These are phyloP conservation scores for Pachliopta kotzebuea DNA, from an alignment of 2,888 invertebrate species.

Conservation along the genomic window DNA sequence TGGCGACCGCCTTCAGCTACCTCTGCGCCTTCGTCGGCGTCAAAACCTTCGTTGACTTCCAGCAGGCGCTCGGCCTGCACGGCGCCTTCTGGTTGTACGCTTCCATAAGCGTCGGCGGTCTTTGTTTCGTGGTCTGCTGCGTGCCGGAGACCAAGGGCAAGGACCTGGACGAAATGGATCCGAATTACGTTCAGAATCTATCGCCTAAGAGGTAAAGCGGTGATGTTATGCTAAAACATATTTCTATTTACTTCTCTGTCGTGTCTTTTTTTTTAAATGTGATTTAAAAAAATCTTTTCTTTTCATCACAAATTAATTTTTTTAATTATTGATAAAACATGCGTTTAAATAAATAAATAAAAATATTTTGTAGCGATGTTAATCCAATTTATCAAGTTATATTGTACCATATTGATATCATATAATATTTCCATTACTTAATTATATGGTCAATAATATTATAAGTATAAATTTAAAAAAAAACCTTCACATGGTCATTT, in stretches of 20 bases:
- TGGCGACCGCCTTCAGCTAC: conserved; percentile 93
- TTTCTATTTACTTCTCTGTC: background rate
- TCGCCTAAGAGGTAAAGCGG: conserved; percentile 67
- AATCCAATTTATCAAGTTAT: too few relatives aligned
- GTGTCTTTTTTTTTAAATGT: too few relatives aligned
- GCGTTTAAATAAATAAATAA: too few relatives aligned
- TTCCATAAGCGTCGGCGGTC: conserved; percentile 88
- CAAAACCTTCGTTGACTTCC: conserved; percentile 92
- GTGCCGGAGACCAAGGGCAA: conserved; percentile 96
- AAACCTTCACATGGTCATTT: too few relatives aligned
- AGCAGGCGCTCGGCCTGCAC: conserved; percentile 86
- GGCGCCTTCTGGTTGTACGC: conserved; percentile 95
- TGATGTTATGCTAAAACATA: conserved; percentile 17
- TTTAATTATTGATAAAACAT: too few relatives aligned
- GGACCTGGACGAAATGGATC: conserved; percentile 93
- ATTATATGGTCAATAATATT: too few relatives aligned
- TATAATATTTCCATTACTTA: too few relatives aligned
- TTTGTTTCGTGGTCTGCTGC: conserved; percentile 91
- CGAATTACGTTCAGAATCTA: conserved; percentile 80
- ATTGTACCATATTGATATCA: too few relatives aligned
- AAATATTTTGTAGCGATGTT: too few relatives aligned
- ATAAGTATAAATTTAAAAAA: too few relatives aligned
- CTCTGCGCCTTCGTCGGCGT: conserved; percentile 92
- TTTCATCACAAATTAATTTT: too few relatives aligned
- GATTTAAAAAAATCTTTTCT: too few relatives aligned